phyloP scores from a whole-genome alignment of 2,797 vertebrate genomes.

The Micrastur ruficollis region DNA sequence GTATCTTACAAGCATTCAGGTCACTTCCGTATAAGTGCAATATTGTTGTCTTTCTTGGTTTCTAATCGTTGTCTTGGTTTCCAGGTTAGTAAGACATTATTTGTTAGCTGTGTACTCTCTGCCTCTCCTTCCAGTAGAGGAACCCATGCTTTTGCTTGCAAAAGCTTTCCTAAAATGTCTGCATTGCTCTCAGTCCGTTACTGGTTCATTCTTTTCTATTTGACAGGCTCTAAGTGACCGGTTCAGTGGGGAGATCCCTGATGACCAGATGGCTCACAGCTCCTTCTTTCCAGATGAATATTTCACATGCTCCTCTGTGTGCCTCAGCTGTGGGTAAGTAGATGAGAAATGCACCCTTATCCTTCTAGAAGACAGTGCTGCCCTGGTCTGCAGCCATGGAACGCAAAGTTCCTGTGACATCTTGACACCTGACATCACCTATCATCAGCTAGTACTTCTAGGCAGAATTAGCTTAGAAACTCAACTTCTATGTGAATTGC shows the following conservation, averaged over 20 bases:
- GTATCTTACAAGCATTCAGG: background rate
- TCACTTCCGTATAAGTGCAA: background rate
- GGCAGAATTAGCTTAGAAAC: background rate
- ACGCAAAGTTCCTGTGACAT: background rate
- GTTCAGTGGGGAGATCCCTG: constrained; percentile 93
- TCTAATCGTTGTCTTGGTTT: background rate
- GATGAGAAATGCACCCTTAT: background rate
- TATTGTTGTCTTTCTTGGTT: background rate
- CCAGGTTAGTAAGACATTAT: background rate
- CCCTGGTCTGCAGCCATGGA: background rate
- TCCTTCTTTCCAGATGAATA: constrained; percentile 99
- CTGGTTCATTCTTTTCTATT: background rate
- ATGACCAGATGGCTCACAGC: constrained; percentile 92
- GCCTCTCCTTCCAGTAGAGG: background rate
- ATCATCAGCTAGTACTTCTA: background rate
- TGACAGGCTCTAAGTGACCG: constrained; percentile 93
- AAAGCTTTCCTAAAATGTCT: background rate
- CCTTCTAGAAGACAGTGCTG: background rate
- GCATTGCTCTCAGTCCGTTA: background rate
- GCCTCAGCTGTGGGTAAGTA: constrained; percentile 96
- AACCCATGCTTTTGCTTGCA: background rate
- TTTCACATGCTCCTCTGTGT: constrained; percentile 94
- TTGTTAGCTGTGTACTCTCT: background rate
- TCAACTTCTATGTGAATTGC: background rate
- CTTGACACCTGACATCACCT: background rate